These are phyloP conservation scores for Bubo blakistoni DNA, from an alignment of 2,113 vertebrate species.

Conservation along the genomic window DNA sequence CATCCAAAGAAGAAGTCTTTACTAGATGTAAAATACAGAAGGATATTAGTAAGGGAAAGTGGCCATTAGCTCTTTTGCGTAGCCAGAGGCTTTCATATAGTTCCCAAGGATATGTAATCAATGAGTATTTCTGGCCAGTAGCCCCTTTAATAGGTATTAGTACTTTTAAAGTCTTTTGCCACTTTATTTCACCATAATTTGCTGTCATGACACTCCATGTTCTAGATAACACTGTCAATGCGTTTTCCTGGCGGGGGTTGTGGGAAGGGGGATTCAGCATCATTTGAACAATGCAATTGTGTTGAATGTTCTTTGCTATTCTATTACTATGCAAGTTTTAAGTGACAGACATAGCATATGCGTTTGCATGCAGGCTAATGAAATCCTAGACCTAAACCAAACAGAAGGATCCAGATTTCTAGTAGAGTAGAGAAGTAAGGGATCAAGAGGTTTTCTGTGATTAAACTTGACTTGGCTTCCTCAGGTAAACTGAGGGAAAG, in stretches of 20 bases:
- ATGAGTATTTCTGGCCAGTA: background rate
- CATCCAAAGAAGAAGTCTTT: background rate
- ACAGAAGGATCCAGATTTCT: background rate
- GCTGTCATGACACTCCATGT: background rate
- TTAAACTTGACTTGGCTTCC: background rate
- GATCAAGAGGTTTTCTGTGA: background rate
- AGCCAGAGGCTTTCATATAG: background rate
- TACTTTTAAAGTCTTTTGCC: background rate
- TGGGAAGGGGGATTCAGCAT: background rate
- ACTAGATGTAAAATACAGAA: background rate
- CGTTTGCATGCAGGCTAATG: background rate
- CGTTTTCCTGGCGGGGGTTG: background rate
- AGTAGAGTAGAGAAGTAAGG: background rate
- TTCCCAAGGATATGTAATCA: background rate
- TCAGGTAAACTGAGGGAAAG: conserved; percentile 20
- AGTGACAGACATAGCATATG: background rate
- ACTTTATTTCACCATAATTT: background rate
- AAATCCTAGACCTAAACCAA: background rate
- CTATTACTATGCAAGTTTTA: background rate
- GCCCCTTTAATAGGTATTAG: background rate
- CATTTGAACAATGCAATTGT: fast-evolving
- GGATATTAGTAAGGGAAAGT: background rate
- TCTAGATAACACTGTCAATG: background rate
- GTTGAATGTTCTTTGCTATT: background rate
- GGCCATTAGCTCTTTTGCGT: background rate